Percentiles rank a stretch among this genome's conserved stretches.
Conservation (phyloP, 2,113 vertebrate species). For the Shinisaurus crocodilurus region DNA sequence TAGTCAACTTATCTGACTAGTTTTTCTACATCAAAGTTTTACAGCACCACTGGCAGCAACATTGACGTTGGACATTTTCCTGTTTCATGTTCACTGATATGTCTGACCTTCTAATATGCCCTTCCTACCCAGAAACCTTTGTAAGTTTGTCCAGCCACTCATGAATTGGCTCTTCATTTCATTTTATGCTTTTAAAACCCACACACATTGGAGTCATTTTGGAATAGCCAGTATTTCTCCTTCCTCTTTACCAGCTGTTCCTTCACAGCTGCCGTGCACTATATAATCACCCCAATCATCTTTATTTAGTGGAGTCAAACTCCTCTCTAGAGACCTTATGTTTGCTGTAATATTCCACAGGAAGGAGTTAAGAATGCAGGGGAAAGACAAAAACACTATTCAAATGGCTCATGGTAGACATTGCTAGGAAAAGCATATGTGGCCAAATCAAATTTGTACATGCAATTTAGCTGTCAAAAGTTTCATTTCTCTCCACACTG, state of each 20-base stretch:
- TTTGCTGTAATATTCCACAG: constrained; percentile 9
- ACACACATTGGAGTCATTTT: not conserved
- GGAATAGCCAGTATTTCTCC: not conserved
- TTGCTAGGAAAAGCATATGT: not conserved
- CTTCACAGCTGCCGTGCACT: constrained; percentile 1
- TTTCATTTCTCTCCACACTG: not conserved
- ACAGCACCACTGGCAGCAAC: not conserved
- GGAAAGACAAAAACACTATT: constrained; percentile 24
- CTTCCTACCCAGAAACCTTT: not conserved
- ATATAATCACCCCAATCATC: constrained; percentile 19
- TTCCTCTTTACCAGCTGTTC: constrained; percentile 20
- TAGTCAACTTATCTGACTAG: not conserved
- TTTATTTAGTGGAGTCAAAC: constrained; percentile 16
- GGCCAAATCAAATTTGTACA: constrained; percentile 2
- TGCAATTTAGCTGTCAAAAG: not conserved
- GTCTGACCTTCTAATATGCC: not conserved
- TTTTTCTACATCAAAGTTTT: not conserved
- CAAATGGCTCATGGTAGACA: not conserved
- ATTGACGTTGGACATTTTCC: not conserved
- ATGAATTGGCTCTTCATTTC: not conserved
- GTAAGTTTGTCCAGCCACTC: not conserved
- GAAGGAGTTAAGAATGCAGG: constrained; percentile 6
- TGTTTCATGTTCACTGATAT: not conserved
- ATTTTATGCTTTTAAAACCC: not conserved
- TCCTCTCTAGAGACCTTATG: constrained; percentile 15